phyloP scores from a whole-genome alignment of 2,797 vertebrate genomes.

The Manis javanica region DNA sequence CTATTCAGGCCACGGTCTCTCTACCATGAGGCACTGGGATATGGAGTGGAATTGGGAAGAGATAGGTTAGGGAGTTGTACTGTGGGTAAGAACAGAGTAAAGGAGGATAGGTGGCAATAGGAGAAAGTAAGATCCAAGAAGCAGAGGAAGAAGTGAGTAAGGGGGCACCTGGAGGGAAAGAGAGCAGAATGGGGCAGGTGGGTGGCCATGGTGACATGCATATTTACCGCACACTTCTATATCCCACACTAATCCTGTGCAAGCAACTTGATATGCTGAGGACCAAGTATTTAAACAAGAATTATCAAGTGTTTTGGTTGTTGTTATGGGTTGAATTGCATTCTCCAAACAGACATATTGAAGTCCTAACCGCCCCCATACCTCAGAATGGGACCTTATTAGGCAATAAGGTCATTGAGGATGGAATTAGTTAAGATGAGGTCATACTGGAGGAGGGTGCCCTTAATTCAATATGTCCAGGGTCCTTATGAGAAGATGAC shows the following conservation, averaged over 20 bases:
- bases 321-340: not conserved
- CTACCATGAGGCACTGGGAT: not conserved
- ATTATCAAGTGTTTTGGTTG: not conserved
- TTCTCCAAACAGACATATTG: not conserved
- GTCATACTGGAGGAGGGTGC: rapidly evolving
- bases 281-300: not conserved
- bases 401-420: not conserved
- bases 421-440: not conserved
- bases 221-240: too few species aligned
- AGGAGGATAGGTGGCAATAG: not conserved
- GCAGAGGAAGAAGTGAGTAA: not conserved
- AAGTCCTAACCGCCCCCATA: not conserved
- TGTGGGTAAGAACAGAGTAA: not conserved
- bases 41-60: not conserved
- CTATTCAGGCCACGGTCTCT: not conserved
- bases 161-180: not conserved
- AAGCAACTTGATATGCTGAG: not conserved
- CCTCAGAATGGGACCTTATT: not conserved
- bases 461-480: not conserved
- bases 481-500: not conserved
- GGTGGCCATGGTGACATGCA: not conserved
- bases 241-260: not conserved
- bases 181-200: not conserved
- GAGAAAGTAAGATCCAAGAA: not conserved
- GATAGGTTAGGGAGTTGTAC: not conserved